These are phyloP conservation scores for Whitmania pigra DNA, from an alignment of 1,140 invertebrate genomes.

Conservation along the genomic window DNA sequence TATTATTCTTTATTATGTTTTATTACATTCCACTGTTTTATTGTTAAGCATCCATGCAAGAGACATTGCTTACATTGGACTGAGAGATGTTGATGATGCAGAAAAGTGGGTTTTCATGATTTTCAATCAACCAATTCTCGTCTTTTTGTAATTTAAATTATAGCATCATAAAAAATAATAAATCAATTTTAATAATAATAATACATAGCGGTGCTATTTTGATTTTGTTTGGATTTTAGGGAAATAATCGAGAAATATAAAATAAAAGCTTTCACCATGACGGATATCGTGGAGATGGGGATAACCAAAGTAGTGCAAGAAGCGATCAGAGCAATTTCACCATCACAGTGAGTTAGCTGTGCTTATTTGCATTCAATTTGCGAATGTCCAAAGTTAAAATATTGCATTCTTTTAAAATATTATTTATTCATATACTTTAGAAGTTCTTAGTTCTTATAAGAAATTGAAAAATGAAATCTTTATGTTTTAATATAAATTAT, in stretches of 20 bases:
- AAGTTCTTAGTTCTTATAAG: not conserved
- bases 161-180: too few species aligned
- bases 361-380: not conserved
- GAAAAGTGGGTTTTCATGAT: conserved; percentile 48
- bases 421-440: too few species aligned
- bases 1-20: not conserved
- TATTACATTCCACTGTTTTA: not conserved
- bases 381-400: not conserved
- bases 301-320: conserved; percentile 45
- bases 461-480: not conserved
- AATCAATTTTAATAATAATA: too few species aligned
- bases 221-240: not conserved
- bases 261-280: conserved; percentile 52
- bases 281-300: conserved; percentile 64
- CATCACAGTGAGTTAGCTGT: not conserved
- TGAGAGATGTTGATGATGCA: conserved; percentile 70
- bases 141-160: not conserved
- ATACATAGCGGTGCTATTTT: too few species aligned
- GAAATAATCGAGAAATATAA: conserved; percentile 35
- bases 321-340: not conserved
- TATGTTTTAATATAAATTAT: not conserved
- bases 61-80: conserved; percentile 74
- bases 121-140: not conserved
- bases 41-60: conserved; percentile 59
- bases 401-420: not conserved